A percentile compares a stretch with the other conserved stretches of the same genome.
Conservation (phyloP, 2,113 vertebrate genomes). For the Dipodomys ordii region DNA sequence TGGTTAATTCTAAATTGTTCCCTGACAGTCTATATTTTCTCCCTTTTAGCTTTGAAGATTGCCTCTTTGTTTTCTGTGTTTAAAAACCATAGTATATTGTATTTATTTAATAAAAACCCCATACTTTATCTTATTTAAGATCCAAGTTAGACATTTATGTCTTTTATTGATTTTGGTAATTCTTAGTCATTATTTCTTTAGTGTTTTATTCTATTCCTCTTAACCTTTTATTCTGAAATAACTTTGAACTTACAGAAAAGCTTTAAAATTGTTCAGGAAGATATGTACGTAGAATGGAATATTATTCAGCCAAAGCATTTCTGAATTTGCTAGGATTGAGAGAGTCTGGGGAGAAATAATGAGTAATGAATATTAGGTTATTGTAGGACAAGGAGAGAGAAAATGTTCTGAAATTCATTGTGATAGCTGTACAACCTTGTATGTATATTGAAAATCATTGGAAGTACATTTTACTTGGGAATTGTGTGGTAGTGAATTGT, state of each 20-base stretch:
- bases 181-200: not conserved
- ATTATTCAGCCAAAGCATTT: constrained; percentile 11
- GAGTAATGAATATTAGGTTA: not conserved
- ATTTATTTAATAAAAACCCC: not conserved
- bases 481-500: not conserved
- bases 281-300: not conserved
- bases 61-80: not conserved
- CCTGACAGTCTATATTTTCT: constrained; percentile 27
- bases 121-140: constrained; percentile 38
- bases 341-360: not conserved
- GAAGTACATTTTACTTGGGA: not conserved
- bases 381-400: not conserved
- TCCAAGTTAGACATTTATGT: not conserved
- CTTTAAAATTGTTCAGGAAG: not conserved
- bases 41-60: constrained; percentile 10
- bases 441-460: not conserved
- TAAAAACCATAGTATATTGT: not conserved
- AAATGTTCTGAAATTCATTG: not conserved
- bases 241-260: not conserved
- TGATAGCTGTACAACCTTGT: not conserved
- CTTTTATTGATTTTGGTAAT: constrained; percentile 26
- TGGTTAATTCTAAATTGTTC: constrained; percentile 41
- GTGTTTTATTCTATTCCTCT: not conserved
- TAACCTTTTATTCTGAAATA: not conserved
- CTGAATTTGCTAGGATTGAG: not conserved